Percentiles rank a stretch among this genome's conserved stretches.
Conservation (phyloP, 1,140 invertebrate species). For the Tetragnatha versicolor region DNA sequence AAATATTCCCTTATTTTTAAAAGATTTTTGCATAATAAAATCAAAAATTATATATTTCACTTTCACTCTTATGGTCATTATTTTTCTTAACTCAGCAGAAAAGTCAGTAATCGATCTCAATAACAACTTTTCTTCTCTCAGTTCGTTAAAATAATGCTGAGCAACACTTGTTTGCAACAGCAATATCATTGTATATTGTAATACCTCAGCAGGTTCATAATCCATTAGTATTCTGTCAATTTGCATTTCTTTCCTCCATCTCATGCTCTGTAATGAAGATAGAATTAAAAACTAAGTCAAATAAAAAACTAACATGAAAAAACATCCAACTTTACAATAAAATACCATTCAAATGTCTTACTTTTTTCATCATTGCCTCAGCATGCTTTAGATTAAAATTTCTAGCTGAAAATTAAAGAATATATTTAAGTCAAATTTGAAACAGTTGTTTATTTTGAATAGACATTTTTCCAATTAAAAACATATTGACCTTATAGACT, state of each 20-base stretch:
- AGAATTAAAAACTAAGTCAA: background rate
- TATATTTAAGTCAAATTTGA: too few relatives aligned
- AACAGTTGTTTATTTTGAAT: too few relatives aligned
- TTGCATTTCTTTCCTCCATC: slow-evolving; percentile 12
- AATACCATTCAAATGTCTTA: background rate
- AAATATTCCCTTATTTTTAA: background rate
- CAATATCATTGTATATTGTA: background rate
- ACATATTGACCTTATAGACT: too few relatives aligned
- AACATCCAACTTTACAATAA: background rate
- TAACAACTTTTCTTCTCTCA: background rate
- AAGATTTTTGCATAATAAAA: background rate
- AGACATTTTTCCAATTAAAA: too few relatives aligned
- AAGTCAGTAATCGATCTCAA: background rate
- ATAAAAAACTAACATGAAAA: background rate
- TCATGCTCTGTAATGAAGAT: background rate
- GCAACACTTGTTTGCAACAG: background rate
- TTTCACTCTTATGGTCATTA: background rate
- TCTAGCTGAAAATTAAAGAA: background rate
- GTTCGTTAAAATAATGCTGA: background rate
- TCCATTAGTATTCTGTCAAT: slow-evolving; percentile 1
- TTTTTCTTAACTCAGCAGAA: background rate
- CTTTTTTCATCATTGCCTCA: background rate
- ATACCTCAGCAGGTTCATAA: background rate
- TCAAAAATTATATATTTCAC: background rate
- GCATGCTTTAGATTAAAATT: slow-evolving; percentile 7